Evolutionary conservation across 2,797 vertebrate genomes (phyloP), one percentile per base, ranked within the genome.

Genomic region (Pseudopleuronectes americanus): DNA sequence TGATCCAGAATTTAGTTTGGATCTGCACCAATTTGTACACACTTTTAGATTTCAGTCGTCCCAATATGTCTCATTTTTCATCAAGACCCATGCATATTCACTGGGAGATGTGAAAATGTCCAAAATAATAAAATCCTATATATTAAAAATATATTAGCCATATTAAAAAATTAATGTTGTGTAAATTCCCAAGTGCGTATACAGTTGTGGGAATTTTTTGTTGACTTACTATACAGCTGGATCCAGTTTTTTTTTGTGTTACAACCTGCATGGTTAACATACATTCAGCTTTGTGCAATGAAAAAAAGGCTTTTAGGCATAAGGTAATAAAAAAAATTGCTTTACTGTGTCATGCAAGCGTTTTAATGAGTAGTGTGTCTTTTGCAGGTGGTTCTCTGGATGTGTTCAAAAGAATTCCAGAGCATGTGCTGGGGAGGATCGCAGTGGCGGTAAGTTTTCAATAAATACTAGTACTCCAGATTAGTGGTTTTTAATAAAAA

Each of bases 341-440:
- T 5, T 7, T 19, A 16, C 36, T 57, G 5, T 47, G 1, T 47
- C 9, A 33, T 57, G 26, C 13, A 23, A 5, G 0, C 47, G 4
- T 4, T 21, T 68, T 10, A 73, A 36, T 38, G 5, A 52, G 33
- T 43, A 4, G n/a, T 70, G 31, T 84, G 28, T 79, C 21, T 61
- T 43, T 48, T 77, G 33, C 85, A 99, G 98, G 98, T 55, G 98
- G 98, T 47, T 99, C 98, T 69, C 92, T 99, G 91, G 98, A 99
- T 79, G 97, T 99, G 70, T 99, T 96, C 83, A 95, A 98, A 83
- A 96, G 93, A 83, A 96, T 99, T 67, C 97, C 98, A 21, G 98
- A 99, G 62, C 96, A 97, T 0, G 97, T 99, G 2, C 89, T 99
- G 0, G 98, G 97, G 24, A 95, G 97, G 86, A 99, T 99, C 69